Evolutionary conservation across 2,113 vertebrate species (phyloP).

Genomic region (Tympanuchus pallidicinctus): DNA sequence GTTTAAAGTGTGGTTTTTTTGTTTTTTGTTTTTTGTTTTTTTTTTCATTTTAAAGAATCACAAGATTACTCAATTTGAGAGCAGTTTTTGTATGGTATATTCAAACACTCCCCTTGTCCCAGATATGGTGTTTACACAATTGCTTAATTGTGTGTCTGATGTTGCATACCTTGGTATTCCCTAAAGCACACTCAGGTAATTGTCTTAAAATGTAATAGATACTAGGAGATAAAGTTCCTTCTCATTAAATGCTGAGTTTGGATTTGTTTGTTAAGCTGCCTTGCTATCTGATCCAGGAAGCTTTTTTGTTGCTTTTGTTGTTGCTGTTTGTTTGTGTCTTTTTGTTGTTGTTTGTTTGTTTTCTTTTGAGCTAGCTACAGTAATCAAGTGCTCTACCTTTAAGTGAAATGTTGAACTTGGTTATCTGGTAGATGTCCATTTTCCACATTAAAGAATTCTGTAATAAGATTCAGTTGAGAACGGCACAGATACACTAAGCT

Average conservation of each 20-base stretch:
- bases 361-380: not conserved
- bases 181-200: not conserved
- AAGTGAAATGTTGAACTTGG: not conserved
- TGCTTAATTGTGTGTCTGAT: slow-evolving; percentile 13
- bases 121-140: not conserved
- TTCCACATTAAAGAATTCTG: not conserved
- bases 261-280: not conserved
- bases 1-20: not conserved
- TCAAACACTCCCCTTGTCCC: not conserved
- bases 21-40: not conserved
- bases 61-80: not conserved
- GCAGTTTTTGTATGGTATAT: not conserved
- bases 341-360: not conserved
- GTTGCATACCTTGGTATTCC: not conserved
- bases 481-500: not conserved
- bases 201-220: slow-evolving; percentile 15
- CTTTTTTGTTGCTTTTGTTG: not conserved
- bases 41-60: not conserved
- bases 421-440: not conserved
- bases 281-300: not conserved
- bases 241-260: not conserved
- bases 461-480: not conserved
- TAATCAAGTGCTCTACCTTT: not conserved
- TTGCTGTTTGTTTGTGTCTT: not conserved
- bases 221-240: not conserved